Percentiles rank a stretch among this genome's conserved stretches.
These are phyloP conservation scores for Sebastes goodei DNA, from an alignment of 2,797 vertebrate species.

Conservation along the genomic window DNA sequence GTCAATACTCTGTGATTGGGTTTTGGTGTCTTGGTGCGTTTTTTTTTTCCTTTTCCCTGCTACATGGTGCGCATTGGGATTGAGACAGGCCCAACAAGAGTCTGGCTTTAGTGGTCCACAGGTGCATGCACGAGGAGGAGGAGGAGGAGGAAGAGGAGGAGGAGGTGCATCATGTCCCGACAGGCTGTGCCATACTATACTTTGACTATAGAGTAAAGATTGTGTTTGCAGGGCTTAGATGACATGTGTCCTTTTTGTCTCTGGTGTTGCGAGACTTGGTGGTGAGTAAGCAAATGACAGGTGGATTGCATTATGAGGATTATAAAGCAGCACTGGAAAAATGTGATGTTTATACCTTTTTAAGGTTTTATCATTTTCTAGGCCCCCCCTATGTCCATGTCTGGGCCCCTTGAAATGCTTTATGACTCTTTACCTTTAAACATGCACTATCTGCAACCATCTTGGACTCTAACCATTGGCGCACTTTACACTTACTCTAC, in stretches of 20 bases:
- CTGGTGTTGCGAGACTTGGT: not conserved
- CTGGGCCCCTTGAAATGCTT: not conserved
- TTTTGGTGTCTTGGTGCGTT: not conserved
- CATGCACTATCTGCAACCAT: no score
- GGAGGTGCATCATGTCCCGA: constrained; percentile 6
- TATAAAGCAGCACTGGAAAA: not conserved
- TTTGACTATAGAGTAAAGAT: not conserved
- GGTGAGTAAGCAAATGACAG: constrained; percentile 21
- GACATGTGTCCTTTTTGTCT: constrained; percentile 1
- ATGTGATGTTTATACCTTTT: not conserved
- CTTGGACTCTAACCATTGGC: no score
- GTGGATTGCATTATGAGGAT: not conserved
- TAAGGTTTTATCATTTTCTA: not conserved
- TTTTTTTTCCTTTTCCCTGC: not conserved
- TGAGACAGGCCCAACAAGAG: constrained; percentile 45
- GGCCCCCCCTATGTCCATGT: not conserved
- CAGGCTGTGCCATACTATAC: not conserved
- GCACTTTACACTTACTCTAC: no score
- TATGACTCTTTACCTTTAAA: no score
- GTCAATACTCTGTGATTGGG: not conserved
- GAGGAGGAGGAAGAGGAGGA: no score
- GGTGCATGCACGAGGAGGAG: constrained; percentile 40
- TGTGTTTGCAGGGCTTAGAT: constrained; percentile 4
- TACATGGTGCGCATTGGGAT: constrained; percentile 36
- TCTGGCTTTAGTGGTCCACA: constrained; percentile 44